Percentiles rank a stretch among this genome's conserved stretches.
These are phyloP conservation scores for Ophion slaviceki DNA, from an alignment of 2,888 invertebrate species.

Conservation along the genomic window DNA sequence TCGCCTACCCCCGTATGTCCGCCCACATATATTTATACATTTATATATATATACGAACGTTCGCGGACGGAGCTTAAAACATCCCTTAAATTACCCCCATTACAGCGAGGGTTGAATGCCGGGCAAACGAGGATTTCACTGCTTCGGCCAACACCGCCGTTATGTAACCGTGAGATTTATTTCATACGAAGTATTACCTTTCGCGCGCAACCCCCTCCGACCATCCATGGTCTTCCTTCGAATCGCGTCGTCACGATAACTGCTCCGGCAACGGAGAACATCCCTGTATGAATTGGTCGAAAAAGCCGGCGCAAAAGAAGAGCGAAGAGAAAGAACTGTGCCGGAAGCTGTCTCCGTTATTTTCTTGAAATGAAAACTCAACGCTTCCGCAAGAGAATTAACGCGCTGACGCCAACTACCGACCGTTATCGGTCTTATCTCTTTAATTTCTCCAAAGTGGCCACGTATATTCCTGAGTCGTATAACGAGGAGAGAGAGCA, in stretches of 20 bases:
- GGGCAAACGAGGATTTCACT: conserved; percentile 81
- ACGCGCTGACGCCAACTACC: conserved; percentile 65
- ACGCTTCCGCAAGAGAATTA: conserved; percentile 46
- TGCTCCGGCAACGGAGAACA: background rate
- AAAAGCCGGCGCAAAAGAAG: background rate
- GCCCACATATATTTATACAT: conserved; percentile 73
- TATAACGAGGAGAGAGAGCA: conserved; percentile 11
- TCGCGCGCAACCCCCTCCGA: background rate
- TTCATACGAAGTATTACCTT: conserved; percentile 80
- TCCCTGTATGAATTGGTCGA: background rate
- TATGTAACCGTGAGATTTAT: conserved; percentile 80
- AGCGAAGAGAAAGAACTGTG: background rate
- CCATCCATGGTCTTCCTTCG: conserved; percentile 23
- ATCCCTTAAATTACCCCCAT: conserved; percentile 83
- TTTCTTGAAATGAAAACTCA: conserved; percentile 32
- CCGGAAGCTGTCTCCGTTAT: background rate
- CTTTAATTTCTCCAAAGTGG: conserved; percentile 75
- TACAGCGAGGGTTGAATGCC: conserved; percentile 81
- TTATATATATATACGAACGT: conserved; percentile 67
- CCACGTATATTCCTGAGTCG: conserved; percentile 64
- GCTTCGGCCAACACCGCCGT: conserved; percentile 54
- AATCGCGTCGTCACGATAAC: conserved; percentile 59
- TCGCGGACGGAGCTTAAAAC: conserved; percentile 80
- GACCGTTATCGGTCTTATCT: conserved; percentile 76
- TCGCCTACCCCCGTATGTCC: conserved; percentile 51